A percentile compares a stretch with the other conserved stretches of the same genome.
phyloP scores from a whole-genome alignment of 2,113 vertebrate species.

The Stercorarius parasiticus region DNA sequence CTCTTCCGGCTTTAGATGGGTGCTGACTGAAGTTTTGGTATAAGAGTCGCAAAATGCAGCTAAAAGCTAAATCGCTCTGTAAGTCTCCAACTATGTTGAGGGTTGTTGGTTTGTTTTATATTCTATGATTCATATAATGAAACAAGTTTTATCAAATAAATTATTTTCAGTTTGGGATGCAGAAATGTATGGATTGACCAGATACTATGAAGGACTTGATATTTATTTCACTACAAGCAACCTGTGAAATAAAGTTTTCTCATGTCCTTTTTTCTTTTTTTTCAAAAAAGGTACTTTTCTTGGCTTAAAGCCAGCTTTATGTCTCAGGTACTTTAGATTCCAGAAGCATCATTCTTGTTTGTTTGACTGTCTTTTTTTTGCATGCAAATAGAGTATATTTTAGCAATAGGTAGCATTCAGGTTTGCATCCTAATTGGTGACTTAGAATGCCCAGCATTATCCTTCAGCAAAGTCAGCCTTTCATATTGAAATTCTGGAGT shows the following conservation, averaged over 20 bases:
- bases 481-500: slow-evolving; percentile 50
- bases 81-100: neutral
- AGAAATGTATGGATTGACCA: neutral
- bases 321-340: neutral
- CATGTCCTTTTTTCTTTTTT: neutral
- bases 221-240: neutral
- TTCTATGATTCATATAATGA: neutral
- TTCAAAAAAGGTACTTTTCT: neutral
- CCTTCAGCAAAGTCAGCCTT: slow-evolving; percentile 43
- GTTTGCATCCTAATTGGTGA: slow-evolving; percentile 42
- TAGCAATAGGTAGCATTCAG: slow-evolving; percentile 28
- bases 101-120: neutral
- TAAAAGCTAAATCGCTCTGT: neutral
- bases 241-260: neutral
- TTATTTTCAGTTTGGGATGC: neutral
- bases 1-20: neutral
- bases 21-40: neutral
- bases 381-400: slow-evolving; percentile 28
- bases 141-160: neutral
- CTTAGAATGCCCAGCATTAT: slow-evolving; percentile 39
- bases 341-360: neutral
- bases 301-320: neutral
- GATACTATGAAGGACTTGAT: neutral
- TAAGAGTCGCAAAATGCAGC: neutral
- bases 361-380: neutral